Conservation (phyloP, 2,888 invertebrate genomes). For the Lithosia quadra region DNA sequence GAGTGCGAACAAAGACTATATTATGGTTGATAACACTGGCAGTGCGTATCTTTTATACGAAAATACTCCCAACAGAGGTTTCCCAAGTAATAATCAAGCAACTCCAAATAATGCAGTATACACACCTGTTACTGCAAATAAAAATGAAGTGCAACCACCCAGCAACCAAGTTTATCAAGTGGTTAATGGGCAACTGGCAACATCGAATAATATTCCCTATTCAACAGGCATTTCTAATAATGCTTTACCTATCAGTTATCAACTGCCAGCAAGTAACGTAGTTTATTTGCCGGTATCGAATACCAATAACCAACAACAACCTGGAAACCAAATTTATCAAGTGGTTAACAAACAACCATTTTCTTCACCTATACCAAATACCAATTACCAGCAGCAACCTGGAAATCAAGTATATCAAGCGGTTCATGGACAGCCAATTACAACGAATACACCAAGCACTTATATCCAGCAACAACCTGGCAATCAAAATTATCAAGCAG, state of each 20-base stretch:
- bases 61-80: slow-evolving; percentile 28
- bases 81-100: slow-evolving; percentile 14
- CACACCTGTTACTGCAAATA: slow-evolving; percentile 23
- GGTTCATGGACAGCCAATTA: not conserved
- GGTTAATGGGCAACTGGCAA: not conserved
- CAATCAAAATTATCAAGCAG: not conserved
- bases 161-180: slow-evolving; percentile 7
- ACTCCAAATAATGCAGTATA: slow-evolving; percentile 29
- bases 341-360: slow-evolving; percentile 2
- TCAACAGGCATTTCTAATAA: not conserved
- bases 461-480: not conserved
- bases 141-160: not conserved
- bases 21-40: slow-evolving; percentile 32
- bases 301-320: not conserved
- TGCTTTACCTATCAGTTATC: not conserved
- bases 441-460: not conserved
- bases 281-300: slow-evolving; percentile 9
- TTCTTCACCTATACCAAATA: not conserved
- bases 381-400: not conserved
- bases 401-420: slow-evolving; percentile 2
- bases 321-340: not conserved
- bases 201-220: not conserved
- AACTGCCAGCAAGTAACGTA: not conserved
- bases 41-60: slow-evolving; percentile 45
- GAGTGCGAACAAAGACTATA: slow-evolving; percentile 36